phyloP scores from a whole-genome alignment of 2,113 vertebrate species.

The Catharus bicknelli region DNA sequence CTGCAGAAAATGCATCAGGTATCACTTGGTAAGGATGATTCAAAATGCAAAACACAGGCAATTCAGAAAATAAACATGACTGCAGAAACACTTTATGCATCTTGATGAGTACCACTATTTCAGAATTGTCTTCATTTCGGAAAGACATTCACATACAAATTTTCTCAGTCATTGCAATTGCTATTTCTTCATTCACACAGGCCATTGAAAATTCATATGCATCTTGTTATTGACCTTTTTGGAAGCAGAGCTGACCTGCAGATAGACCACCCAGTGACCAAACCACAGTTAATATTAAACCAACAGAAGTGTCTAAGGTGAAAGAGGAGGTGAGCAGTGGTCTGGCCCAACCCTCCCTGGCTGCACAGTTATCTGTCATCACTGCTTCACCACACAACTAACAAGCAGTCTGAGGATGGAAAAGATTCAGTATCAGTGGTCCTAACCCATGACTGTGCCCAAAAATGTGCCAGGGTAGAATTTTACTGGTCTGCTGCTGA shows the following conservation, averaged over 20 bases:
- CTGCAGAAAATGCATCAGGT: background rate
- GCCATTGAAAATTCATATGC: background rate
- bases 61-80: background rate
- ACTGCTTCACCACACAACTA: background rate
- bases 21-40: background rate
- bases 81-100: background rate
- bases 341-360: background rate
- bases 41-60: background rate
- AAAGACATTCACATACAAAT: background rate
- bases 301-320: background rate
- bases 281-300: background rate
- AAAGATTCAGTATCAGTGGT: accelerated
- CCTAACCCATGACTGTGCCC: background rate
- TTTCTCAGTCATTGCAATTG: background rate
- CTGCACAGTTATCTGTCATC: background rate
- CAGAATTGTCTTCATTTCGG: background rate
- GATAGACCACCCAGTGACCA: background rate
- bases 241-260: background rate
- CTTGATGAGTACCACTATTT: background rate
- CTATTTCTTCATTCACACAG: background rate
- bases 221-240: background rate
- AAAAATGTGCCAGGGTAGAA: background rate
- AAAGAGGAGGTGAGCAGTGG: background rate
- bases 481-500: background rate
- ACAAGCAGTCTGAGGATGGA: background rate